These are phyloP conservation scores for Semotilus atromaculatus DNA, from an alignment of 2,797 vertebrate genomes.

Conservation along the genomic window DNA sequence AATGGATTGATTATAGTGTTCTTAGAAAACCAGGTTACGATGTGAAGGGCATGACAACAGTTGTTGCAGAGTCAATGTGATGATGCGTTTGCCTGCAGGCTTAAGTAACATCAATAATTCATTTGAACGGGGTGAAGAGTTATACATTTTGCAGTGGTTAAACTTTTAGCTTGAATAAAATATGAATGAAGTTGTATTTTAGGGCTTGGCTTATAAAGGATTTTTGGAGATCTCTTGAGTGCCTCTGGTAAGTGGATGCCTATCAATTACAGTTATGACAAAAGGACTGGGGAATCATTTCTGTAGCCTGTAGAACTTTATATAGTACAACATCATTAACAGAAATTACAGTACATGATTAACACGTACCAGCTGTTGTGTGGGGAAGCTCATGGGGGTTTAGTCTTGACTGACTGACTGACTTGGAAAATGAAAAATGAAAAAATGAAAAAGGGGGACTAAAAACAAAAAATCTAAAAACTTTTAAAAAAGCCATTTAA, in stretches of 20 bases:
- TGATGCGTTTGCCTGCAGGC: slow-evolving; percentile 6
- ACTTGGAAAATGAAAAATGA: too few relatives aligned
- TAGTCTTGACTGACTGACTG: neutral
- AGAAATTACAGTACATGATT: neutral
- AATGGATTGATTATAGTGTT: neutral
- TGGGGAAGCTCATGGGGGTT: neutral
- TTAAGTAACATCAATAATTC: slow-evolving; percentile 43
- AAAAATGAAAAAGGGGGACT: too few relatives aligned
- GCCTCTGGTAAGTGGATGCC: neutral
- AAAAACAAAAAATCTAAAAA: too few relatives aligned
- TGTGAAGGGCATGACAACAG: neutral
- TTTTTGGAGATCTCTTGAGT: slow-evolving; percentile 9
- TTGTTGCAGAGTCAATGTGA: slow-evolving; percentile 11
- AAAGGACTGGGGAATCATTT: neutral
- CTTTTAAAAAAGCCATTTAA: neutral
- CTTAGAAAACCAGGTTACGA: slow-evolving; percentile 5
- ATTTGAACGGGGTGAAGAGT: slow-evolving; percentile 18
- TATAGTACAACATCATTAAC: neutral
- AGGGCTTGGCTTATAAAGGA: slow-evolving; percentile 4
- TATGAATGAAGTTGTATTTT: slow-evolving; percentile 34
- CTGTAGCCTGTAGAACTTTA: neutral
- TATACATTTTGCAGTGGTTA: slow-evolving; percentile 29
- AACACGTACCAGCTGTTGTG: neutral
- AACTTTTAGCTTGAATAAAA: slow-evolving; percentile 41
- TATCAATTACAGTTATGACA: slow-evolving; percentile 15